Base-by-base conservation (phyloP, 2,113 vertebrate genomes). In the Boleophthalmus pectinirostris region DNA sequence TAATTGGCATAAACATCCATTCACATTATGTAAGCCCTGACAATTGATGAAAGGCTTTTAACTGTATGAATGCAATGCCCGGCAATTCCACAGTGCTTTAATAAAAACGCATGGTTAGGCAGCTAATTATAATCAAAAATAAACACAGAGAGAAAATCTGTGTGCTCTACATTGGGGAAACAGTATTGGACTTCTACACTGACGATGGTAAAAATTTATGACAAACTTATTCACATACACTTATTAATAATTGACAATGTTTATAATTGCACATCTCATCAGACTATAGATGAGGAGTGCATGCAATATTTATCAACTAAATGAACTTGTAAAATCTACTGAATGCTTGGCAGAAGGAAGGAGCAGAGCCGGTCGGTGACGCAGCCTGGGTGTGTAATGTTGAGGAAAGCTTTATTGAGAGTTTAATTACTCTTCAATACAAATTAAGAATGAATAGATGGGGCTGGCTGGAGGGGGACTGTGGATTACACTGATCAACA, bases 391-490 rank as follows among this genome's bases (percentile, higher is more conserved):
- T 58, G 75, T 35, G 73, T 56, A 63, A 73, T 75, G 54, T 18
- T 33, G 69, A 69, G 60, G 64, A 80, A 82, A 73, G 73, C 77
- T 70, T 74, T 68, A 74, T 43, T 69, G 58, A 77, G 72, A 77
- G 47, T 86, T 84, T 77, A 88, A 86, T 87, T 85, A 80, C 70
- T 73, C 80, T 72, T 89, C 86, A 83, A 81, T 75, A 74, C n/a
- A 68, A 82, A 79, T 88, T 82, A 80, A 78, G 77, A 75, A 77
- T 82, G 77, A 90, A 82, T 81, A 77, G 80, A 83, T 74, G 45
- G 58, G 77, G 53, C 63, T 38, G 74, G 77, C 74, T 79, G 68
- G 61, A 68, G 79, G 77, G 80, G 66, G 77, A 77, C 69, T 76
- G 68, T 61, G 82, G 85, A 90, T 88, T 84, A 82, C 57, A 58